Evolutionary conservation across 2,113 vertebrate genomes (phyloP).

Genomic region (Nanorana parkeri): DNA sequence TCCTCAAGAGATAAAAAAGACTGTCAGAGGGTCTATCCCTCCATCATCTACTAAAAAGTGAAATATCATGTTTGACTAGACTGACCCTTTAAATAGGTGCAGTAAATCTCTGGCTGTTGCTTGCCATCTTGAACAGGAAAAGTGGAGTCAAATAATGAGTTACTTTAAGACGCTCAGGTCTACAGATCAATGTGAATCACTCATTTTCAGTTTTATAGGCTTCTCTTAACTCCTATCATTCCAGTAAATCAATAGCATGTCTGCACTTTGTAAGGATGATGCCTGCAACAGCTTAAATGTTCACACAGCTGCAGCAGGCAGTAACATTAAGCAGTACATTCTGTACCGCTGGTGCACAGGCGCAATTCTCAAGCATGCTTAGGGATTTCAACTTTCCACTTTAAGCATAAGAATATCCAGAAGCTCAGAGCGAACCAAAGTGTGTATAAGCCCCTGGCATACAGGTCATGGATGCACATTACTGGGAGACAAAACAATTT

Average conservation of each 20-base stretch:
- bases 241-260: neutral
- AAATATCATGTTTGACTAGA: no score
- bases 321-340: neutral
- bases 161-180: neutral
- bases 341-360: neutral
- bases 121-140: no score
- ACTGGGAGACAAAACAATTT: constrained; percentile 1
- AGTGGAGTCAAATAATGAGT: no score
- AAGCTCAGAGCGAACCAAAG: neutral
- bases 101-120: no score
- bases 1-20: no score
- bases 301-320: neutral
- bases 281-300: neutral
- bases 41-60: no score
- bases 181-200: neutral
- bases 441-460: constrained; percentile 11
- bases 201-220: no score
- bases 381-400: neutral
- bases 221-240: no score
- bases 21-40: no score
- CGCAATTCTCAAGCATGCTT: neutral
- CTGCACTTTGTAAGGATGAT: neutral
- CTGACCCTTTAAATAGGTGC: no score
- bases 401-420: neutral
- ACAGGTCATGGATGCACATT: neutral